These are phyloP conservation scores for Dasyprocta punctata DNA, from an alignment of 2,113 vertebrate species.

Conservation along the genomic window DNA sequence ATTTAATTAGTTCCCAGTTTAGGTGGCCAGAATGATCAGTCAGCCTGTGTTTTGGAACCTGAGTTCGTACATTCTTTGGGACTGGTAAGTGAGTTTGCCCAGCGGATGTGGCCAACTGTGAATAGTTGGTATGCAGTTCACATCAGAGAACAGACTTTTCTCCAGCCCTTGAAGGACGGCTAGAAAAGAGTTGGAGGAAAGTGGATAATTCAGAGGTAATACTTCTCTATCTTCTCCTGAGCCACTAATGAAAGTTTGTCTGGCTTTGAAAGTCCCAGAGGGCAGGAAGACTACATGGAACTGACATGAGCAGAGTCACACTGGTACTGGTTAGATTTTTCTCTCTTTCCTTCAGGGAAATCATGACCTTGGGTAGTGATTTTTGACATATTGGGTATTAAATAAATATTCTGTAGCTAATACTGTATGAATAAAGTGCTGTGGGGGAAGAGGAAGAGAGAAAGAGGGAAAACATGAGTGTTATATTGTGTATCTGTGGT, in stretches of 20 bases:
- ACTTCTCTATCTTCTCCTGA: not conserved
- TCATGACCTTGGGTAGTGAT: not conserved
- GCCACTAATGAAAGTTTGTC: not conserved
- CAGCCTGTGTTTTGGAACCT: constrained; percentile 69
- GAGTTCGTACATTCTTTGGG: constrained; percentile 78
- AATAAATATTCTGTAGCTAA: constrained; percentile 13
- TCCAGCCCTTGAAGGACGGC: not conserved
- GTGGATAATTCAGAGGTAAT: not conserved
- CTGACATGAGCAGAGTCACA: not conserved
- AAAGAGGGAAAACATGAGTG: not conserved
- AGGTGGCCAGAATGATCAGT: constrained; percentile 74
- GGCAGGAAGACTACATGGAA: not conserved
- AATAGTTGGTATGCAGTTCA: constrained; percentile 62
- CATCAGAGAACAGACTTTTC: constrained; percentile 52
- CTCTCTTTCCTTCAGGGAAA: not conserved
- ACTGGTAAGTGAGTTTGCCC: constrained; percentile 58
- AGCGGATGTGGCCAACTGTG: constrained; percentile 68
- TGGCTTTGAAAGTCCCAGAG: not conserved
- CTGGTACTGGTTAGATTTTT: not conserved
- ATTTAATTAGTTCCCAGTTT: constrained; percentile 81
- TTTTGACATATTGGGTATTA: not conserved
- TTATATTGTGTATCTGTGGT: not conserved
- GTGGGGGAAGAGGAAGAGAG: not conserved
- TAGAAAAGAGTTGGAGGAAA: not conserved
- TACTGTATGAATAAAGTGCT: not conserved